phyloP scores from a whole-genome alignment of 2,113 vertebrate species.

The Triplophysa siluroides region DNA sequence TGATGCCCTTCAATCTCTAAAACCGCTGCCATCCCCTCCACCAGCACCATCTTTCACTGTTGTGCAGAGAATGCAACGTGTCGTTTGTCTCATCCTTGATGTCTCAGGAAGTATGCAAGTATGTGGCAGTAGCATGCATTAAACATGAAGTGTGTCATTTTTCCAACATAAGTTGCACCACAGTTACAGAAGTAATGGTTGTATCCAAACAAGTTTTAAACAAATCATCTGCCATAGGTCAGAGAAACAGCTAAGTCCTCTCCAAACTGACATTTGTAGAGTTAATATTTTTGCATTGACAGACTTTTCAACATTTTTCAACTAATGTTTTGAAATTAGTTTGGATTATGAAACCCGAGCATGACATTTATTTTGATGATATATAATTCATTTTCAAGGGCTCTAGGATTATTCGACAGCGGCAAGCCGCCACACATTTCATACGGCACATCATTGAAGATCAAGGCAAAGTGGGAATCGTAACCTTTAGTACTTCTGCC shows the following conservation, averaged over 20 bases:
- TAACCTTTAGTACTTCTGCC: conserved; percentile 6
- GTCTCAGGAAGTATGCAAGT: conserved; percentile 67
- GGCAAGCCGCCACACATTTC: conserved; percentile 70
- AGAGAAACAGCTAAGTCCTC: too few species aligned
- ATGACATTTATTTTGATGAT: too few species aligned
- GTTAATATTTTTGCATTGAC: too few species aligned
- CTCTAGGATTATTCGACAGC: conserved; percentile 50
- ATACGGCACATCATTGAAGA: conserved; percentile 66
- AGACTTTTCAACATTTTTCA: too few species aligned
- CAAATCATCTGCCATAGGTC: too few species aligned
- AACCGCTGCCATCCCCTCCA: conserved; percentile 35
- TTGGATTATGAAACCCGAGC: too few species aligned
- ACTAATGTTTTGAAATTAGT: too few species aligned
- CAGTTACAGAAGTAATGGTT: too few species aligned
- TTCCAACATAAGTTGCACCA: not conserved
- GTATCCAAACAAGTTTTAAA: too few species aligned
- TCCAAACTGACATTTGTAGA: too few species aligned
- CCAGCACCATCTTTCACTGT: conserved; percentile 59
- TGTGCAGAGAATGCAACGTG: conserved; percentile 56
- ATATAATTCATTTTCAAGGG: conserved; percentile 1
- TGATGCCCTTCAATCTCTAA: conserved; percentile 33
- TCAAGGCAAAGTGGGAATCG: conserved; percentile 66
- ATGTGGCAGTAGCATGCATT: not conserved
- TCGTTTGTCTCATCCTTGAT: conserved; percentile 73
- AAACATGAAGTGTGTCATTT: too few species aligned